Conservation (phyloP, 2,888 invertebrate genomes). For the Mythimna loreyi region DNA sequence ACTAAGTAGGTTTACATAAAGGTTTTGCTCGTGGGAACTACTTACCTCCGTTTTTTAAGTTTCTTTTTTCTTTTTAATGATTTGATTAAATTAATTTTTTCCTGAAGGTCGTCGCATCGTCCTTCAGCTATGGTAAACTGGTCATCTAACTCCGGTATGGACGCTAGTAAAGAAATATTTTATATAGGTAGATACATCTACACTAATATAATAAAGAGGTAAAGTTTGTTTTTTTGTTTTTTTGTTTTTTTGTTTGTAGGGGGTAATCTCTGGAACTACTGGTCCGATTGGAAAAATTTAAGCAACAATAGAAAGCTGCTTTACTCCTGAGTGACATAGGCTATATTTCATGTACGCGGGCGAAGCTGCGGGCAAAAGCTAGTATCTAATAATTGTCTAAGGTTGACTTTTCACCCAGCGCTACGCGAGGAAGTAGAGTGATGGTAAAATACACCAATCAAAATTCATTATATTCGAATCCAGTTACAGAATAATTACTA, state of each 20-base stretch:
- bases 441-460: not conserved
- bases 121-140: constrained; percentile 83
- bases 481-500: not conserved
- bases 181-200: not conserved
- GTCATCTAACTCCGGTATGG: constrained; percentile 84
- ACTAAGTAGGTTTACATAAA: too few species aligned
- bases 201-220: too few species aligned
- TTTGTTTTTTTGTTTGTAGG: too few species aligned
- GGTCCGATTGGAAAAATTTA: too few species aligned
- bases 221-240: too few species aligned
- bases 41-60: constrained; percentile 85
- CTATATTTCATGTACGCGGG: too few species aligned
- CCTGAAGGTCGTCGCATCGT: constrained; percentile 83
- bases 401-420: not conserved
- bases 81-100: constrained; percentile 85
- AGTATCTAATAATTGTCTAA: too few species aligned
- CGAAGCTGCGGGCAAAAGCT: too few species aligned
- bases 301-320: too few species aligned
- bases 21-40: constrained; percentile 69
- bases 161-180: constrained; percentile 68
- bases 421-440: not conserved
- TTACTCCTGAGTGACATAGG: too few species aligned
- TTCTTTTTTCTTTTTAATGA: constrained; percentile 82
- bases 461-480: not conserved
- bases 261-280: too few species aligned